A percentile compares a stretch with the other conserved stretches of the same genome.
These are phyloP conservation scores for Saguinus oedipus DNA, from an alignment of 2,797 vertebrate species.

Conservation along the genomic window DNA sequence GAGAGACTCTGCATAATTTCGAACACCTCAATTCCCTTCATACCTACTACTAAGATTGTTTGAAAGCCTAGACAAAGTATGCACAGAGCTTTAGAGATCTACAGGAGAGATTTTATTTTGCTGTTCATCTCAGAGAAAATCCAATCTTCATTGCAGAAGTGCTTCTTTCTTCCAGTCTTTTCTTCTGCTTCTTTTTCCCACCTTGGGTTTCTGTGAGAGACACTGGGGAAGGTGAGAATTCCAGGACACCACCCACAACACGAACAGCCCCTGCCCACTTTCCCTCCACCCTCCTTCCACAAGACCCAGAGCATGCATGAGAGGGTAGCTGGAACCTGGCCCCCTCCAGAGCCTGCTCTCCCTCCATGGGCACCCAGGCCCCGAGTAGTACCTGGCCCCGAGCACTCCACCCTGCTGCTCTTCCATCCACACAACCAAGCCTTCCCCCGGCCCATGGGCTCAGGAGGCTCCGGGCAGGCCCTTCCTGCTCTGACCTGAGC, in stretches of 20 bases:
- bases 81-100: neutral
- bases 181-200: neutral
- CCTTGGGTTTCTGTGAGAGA: neutral
- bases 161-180: neutral
- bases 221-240: neutral
- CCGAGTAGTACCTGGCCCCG: no score
- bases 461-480: no score
- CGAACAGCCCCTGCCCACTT: accelerated
- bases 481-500: neutral
- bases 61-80: neutral
- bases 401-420: neutral
- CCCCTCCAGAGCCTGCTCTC: neutral
- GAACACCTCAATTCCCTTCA: neutral
- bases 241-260: neutral
- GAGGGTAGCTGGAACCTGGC: neutral
- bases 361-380: accelerated
- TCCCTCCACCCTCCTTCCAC: accelerated
- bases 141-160: neutral
- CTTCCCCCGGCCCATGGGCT: accelerated
- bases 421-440: neutral
- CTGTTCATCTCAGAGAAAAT: neutral
- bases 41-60: neutral
- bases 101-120: neutral
- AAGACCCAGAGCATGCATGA: no score
- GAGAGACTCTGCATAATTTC: no score